Percentiles rank a stretch among this genome's conserved stretches.
Conservation (phyloP, 2,113 vertebrate genomes). For the Junco hyemalis region DNA sequence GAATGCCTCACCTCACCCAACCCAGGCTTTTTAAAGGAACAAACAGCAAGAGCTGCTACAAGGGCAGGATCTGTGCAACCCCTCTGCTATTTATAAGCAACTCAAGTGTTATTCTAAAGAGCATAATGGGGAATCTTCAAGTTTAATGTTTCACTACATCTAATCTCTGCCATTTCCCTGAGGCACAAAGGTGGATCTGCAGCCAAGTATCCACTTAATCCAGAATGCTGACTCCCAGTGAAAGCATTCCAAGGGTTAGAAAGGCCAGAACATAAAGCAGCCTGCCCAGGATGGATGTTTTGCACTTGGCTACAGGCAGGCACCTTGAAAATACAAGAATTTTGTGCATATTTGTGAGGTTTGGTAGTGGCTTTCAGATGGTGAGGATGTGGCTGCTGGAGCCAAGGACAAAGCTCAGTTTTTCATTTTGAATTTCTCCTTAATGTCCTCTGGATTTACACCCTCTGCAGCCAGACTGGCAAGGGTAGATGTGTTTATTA, state of each 20-base stretch:
- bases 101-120: conserved; percentile 53
- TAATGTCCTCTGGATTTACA: background rate
- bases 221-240: conserved; percentile 12
- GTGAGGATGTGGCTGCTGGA: background rate
- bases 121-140: conserved; percentile 44
- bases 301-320: background rate
- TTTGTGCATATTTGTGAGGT: background rate
- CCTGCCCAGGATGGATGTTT: background rate
- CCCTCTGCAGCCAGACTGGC: background rate
- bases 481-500: background rate
- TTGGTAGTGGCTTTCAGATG: background rate
- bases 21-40: background rate
- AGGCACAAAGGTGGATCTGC: conserved; percentile 38
- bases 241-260: conserved; percentile 38
- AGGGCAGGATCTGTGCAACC: conserved; percentile 13
- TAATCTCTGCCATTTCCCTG: conserved; percentile 44
- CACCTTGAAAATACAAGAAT: background rate
- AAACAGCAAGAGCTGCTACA: conserved; percentile 2
- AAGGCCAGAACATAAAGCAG: conserved; percentile 2
- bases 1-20: background rate
- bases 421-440: background rate
- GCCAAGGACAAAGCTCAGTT: background rate
- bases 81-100: conserved; percentile 51
- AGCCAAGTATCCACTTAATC: conserved; percentile 62
- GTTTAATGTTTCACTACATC: conserved; percentile 52